Conservation (phyloP, 2,113 vertebrate genomes). For the Atractosteus spatula region DNA sequence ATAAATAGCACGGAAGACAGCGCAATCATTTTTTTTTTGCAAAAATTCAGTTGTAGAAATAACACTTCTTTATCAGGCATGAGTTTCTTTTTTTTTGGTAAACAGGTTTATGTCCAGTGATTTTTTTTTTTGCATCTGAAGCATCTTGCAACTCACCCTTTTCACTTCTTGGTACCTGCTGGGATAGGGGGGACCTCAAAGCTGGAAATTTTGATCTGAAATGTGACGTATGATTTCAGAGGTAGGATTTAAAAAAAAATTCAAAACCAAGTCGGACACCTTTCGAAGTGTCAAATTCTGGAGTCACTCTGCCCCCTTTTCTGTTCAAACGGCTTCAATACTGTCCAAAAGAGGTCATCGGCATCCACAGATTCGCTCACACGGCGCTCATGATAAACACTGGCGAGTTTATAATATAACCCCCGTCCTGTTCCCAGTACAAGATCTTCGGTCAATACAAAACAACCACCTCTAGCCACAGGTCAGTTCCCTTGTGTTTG, state of each 20-base stretch:
- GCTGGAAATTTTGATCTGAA: too few species aligned
- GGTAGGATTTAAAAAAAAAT: conserved; percentile 34
- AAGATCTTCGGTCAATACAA: conserved; percentile 16
- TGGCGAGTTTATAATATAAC: background rate
- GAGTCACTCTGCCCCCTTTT: background rate
- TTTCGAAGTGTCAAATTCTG: background rate
- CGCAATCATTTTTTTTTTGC: conserved; percentile 60
- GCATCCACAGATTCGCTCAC: conserved; percentile 19
- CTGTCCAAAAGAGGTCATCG: conserved; percentile 23
- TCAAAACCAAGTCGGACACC: background rate
- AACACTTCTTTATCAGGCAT: conserved; percentile 59
- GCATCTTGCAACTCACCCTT: background rate
- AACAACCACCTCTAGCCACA: conserved; percentile 10
- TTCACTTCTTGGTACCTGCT: conserved; percentile 60
- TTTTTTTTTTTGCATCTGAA: conserved; percentile 28
- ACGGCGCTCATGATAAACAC: background rate
- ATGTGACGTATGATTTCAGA: conserved; percentile 17
- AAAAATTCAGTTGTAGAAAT: conserved; percentile 57
- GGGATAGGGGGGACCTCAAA: conserved; percentile 11
- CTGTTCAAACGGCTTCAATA: conserved; percentile 31
- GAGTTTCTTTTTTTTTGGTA: background rate
- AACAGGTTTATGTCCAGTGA: background rate
- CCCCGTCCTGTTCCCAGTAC: conserved; percentile 7
- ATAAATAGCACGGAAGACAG: conserved; percentile 76
- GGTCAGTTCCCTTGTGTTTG: conserved; percentile 36